Conservation (phyloP, 1,140 invertebrate genomes). For the Radopholus similis region DNA sequence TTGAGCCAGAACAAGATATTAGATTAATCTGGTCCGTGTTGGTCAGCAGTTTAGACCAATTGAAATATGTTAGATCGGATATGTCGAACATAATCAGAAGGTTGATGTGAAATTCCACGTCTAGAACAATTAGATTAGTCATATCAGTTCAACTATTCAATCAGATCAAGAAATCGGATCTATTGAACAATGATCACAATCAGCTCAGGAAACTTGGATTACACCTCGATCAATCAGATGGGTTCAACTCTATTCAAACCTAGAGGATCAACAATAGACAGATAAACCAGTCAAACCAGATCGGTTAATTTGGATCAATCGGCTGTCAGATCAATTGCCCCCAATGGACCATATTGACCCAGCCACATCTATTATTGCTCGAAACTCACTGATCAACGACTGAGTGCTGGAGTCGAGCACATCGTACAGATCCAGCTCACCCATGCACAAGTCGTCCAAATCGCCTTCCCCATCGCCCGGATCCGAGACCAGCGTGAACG, state of each 20-base stretch:
- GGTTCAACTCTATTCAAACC: background rate
- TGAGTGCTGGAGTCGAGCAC: slow-evolving; percentile 12
- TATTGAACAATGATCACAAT: too few relatives aligned
- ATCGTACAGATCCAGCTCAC: slow-evolving; percentile 18
- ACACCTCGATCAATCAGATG: background rate
- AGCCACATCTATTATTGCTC: too few relatives aligned
- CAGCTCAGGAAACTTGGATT: too few relatives aligned
- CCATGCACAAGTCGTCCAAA: slow-evolving; percentile 31
- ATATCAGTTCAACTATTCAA: slow-evolving; percentile 3
- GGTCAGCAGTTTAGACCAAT: background rate
- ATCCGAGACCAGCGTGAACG: slow-evolving; percentile 25
- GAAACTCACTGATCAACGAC: slow-evolving; percentile 19
- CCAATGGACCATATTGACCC: too few relatives aligned
- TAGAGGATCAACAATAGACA: background rate
- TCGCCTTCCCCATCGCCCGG: slow-evolving; percentile 17
- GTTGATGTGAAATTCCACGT: too few relatives aligned
- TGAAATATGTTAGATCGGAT: background rate
- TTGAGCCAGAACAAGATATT: background rate
- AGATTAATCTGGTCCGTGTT: background rate
- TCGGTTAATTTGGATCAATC: background rate
- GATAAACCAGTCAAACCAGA: background rate
- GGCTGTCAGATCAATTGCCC: too few relatives aligned
- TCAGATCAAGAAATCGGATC: too few relatives aligned
- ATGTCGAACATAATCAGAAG: background rate
- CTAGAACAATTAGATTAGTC: slow-evolving; percentile 1